Percentiles rank a stretch among this genome's conserved stretches.
phyloP scores from a whole-genome alignment of 2,888 invertebrate species.

The Xylota sylvarum region DNA sequence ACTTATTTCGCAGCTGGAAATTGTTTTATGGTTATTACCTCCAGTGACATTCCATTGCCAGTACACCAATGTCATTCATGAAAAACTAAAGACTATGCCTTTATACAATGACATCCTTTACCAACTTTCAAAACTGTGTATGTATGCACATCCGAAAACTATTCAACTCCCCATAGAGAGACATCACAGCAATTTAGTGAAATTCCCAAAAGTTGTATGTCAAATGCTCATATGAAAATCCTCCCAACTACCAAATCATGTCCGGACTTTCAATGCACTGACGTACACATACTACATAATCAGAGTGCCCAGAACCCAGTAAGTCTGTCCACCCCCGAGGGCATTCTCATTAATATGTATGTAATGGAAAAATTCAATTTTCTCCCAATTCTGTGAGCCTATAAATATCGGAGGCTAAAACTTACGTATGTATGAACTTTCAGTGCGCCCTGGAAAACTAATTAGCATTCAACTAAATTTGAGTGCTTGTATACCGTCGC shows the following conservation, averaged over 20 bases:
- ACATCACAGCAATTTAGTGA: slow-evolving; percentile 51
- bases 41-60: too few species aligned
- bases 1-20: too few species aligned
- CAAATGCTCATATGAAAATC: slow-evolving; percentile 9
- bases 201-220: slow-evolving; percentile 44
- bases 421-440: slow-evolving; percentile 14
- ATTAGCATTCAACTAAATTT: slow-evolving; percentile 62
- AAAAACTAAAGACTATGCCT: too few species aligned
- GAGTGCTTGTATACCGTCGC: slow-evolving; percentile 18
- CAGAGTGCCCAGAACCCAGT: slow-evolving; percentile 12
- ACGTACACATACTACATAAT: neutral
- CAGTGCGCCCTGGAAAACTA: slow-evolving; percentile 45
- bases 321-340: slow-evolving; percentile 30
- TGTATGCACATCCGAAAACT: neutral
- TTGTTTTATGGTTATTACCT: too few species aligned
- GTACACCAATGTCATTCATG: too few species aligned
- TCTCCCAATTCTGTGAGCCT: slow-evolving; percentile 52
- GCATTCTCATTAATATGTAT: slow-evolving; percentile 59
- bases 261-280: slow-evolving; percentile 33
- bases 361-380: slow-evolving; percentile 69
- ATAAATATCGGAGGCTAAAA: slow-evolving; percentile 50
- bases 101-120: too few species aligned
- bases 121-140: neutral
- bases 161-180: slow-evolving; percentile 15
- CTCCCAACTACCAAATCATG: slow-evolving; percentile 10